Evolutionary conservation across 2,113 vertebrate genomes (phyloP), one percentile per base, ranked within the genome.

Genomic region (Gnathonemus longibarbis): DNA sequence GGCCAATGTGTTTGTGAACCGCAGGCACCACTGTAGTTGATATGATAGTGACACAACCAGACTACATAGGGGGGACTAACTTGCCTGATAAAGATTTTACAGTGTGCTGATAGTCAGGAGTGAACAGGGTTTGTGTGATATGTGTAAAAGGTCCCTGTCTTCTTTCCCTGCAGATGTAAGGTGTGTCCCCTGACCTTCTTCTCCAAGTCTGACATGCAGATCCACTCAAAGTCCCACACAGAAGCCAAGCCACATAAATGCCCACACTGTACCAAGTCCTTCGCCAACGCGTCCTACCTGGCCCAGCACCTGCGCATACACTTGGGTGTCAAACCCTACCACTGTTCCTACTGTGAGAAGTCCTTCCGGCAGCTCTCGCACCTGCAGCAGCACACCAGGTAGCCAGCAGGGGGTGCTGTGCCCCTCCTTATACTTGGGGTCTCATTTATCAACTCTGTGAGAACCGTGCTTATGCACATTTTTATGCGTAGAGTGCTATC

Each of bases 161-260:
- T 88, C 58, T 49, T n/a, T 85, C 19, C 74, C 74, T 19, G 9
- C 94, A 99, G 98, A 95, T 99, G 98, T 96, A 98, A 98, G 96
- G 95, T 98, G 93, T 99, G 98, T 94, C 98, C 98, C 35, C 96
- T 99, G 96, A 99, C 98, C 83, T 99, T 98, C 97, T 98, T 98
- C 96, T 99, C 97, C 91, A 99, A 99, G 97, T 99, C 98, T 19
- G 98, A 99, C 96, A 99, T 99, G 98, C 98, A 99, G 96, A 97
- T 99, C 94, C 98, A 99, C 96, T 98, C 97, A 52, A 99, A 99
- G 94, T 98, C 97, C 6, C 98, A 99, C 95, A 99, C 98, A 9
- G 98, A 99, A 95, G 96, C 98, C 91, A 99, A 99, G 96, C 97
- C 98, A 80, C 98, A 99, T 96, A 99, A 98, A 96, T 99, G 98